Base-by-base conservation (phyloP, 2,888 invertebrate genomes). In the Erpobdella octoculata region DNA sequence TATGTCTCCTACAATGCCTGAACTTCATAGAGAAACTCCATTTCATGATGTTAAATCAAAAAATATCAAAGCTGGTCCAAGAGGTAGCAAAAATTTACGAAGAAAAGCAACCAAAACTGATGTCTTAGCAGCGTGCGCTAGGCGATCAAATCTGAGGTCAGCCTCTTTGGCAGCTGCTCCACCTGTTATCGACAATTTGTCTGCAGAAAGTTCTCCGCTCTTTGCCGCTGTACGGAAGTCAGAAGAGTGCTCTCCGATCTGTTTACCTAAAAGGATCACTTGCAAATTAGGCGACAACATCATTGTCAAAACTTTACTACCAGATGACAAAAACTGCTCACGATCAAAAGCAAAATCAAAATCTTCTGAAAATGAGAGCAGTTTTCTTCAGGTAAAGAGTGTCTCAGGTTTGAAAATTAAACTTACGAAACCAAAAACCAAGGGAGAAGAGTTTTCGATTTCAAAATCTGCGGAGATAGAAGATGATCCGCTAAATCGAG, bases 321-420 rank as follows among this genome's bases (percentile, higher is more conserved):
- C 38, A 67, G n/a, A 37, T 25, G 31, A 8, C 28, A 5, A 46
- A 46, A 21, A n/a, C 21, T 28, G 28, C 28, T 31, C 37, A 33
- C 35, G 25, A 33, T 36, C 37, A 2, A 21, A 12, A 21, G 21
- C 5, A 53, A 53, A 53, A 53, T n/a, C 53, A 12, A 53, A 53
- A 28, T 25, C 21, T 25, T 53, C n/a, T n/a, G n/a, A n/a, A n/a
- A n/a, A n/a, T n/a, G n/a, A n/a, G n/a, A n/a, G n/a, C n/a, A n/a
- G n/a, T n/a, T n/a, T n/a, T n/a, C n/a, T 69, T 35, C n/a, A 53
- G 21, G 58, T 69, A 15, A 48, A 69, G 21, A 69, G 48, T 12
- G 28, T 69, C n/a, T 58, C 69, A 33, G 58, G 31, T 35, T 37
- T 69, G 31, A 69, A 69, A 53, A 69, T 69, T 25, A 69, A 69